Evolutionary conservation across 2,888 invertebrate species (phyloP).

Genomic region (Lepidonotus clava): DNA sequence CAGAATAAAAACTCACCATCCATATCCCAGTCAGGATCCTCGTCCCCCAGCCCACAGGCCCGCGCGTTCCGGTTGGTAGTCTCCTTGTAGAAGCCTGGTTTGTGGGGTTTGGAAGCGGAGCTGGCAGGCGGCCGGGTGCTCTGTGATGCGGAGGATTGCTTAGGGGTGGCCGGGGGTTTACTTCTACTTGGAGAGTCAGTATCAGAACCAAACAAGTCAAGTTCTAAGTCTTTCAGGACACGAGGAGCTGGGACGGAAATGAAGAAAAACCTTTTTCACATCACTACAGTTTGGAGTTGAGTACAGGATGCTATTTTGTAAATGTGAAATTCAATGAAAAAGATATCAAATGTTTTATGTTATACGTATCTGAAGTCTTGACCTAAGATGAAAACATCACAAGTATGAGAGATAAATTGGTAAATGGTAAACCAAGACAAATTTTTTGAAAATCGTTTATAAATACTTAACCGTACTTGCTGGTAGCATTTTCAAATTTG

Average conservation of each 20-base stretch:
- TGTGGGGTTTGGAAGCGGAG: neutral
- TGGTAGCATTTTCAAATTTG: too few species aligned
- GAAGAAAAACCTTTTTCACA: neutral
- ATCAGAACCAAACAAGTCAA: constrained; percentile 12
- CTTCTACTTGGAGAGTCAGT: neutral
- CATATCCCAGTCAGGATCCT: constrained; percentile 23
- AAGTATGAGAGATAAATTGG: too few species aligned
- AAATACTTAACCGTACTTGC: too few species aligned
- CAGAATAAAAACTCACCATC: neutral
- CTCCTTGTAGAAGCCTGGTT: neutral
- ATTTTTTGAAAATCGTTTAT: too few species aligned
- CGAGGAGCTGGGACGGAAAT: neutral
- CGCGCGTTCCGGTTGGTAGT: neutral
- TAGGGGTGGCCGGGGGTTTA: neutral
- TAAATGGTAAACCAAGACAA: too few species aligned
- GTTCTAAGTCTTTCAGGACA: neutral
- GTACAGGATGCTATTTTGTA: too few species aligned
- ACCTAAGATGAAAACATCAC: too few species aligned
- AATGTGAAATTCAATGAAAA: too few species aligned
- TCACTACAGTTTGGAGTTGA: too few species aligned
- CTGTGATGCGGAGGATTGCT: too few species aligned
- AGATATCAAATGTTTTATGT: too few species aligned
- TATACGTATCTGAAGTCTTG: too few species aligned
- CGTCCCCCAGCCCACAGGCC: neutral
- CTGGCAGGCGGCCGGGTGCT: neutral